Base-by-base conservation (phyloP, 2,113 vertebrate species). In the Amphilophus citrinellus region DNA sequence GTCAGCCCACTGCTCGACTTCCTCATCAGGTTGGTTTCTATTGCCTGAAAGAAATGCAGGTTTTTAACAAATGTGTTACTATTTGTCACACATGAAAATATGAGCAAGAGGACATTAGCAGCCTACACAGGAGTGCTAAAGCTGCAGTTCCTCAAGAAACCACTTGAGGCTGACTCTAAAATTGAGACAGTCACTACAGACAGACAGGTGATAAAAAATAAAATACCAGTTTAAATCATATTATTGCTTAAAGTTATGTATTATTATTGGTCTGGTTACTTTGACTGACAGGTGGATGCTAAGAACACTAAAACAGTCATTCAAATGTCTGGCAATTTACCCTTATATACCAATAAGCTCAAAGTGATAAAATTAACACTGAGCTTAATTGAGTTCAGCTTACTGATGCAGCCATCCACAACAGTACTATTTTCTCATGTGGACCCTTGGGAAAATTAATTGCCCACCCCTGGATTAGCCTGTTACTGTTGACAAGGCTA, bases 21-120 rank as follows among this genome's bases (percentile, higher is more conserved):
- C 42, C 98, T 96, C 86, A 99, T 97, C 91, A 99, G 95, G 93
- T 97, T 98, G 35, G 97, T 97, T 92, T 99, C 97, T 30, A 99
- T 98, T 9, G 98, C 97, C 98, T 99, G 93, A 20, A 75, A 82
- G 89, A 79, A 3, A 76, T 2, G 75, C 22, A 8, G 57, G 32
- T 6, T 37, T 5, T 60, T 73, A 30, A 32, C 27, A 73, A 73
- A 30, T 0, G 6, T 20, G 24, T 73, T 73, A 17, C 8, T 68
- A 18, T 10, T 20, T 53, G 44, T 53, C 24, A 20, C 24, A 32
- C 10, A 17, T 32, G 50, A 53, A 73, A 27, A 53, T 8, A 30
- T 13, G 66, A 50, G 15, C 24, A 71, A 30, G 65, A 50, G 15
- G 27, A 50, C 44, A 50, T 71, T 30, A 53, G 50, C 9, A 71